Conservation (phyloP, 2,113 vertebrate genomes). For the Capra hircus region DNA sequence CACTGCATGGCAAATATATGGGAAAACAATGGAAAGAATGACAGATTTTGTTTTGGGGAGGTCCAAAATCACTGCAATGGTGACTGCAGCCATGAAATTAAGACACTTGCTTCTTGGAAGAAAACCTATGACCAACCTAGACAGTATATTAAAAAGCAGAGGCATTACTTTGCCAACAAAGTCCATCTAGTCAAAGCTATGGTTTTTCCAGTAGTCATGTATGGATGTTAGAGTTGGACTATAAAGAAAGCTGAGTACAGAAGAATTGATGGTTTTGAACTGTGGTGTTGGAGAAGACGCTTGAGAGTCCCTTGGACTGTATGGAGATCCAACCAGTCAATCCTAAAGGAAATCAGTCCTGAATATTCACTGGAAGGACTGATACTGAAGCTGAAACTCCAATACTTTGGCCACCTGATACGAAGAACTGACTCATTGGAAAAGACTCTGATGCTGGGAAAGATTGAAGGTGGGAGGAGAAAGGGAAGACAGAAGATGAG, state of each 20-base stretch:
- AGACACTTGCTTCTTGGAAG: neutral
- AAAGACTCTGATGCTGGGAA: neutral
- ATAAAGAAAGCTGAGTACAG: neutral
- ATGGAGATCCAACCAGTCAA: neutral
- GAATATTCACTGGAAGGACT: neutral
- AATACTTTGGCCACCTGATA: neutral
- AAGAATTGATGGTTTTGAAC: neutral
- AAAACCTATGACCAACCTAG: neutral
- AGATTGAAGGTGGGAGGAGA: neutral
- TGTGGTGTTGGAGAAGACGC: neutral
- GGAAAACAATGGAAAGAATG: neutral
- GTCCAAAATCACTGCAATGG: neutral
- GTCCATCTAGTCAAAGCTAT: neutral
- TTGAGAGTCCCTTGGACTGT: neutral
- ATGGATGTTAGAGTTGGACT: neutral
- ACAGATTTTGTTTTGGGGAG: neutral
- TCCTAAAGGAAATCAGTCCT: neutral
- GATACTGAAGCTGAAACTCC: neutral
- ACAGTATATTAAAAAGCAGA: neutral
- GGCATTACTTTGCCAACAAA: neutral
- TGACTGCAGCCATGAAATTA: neutral
- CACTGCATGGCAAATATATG: neutral
- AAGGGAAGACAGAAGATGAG: neutral
- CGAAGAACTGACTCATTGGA: neutral
- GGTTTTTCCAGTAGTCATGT: neutral